Percentiles rank a stretch among this genome's conserved stretches.
phyloP scores from a whole-genome alignment of 2,888 invertebrate genomes.

The Ctena decussata region DNA sequence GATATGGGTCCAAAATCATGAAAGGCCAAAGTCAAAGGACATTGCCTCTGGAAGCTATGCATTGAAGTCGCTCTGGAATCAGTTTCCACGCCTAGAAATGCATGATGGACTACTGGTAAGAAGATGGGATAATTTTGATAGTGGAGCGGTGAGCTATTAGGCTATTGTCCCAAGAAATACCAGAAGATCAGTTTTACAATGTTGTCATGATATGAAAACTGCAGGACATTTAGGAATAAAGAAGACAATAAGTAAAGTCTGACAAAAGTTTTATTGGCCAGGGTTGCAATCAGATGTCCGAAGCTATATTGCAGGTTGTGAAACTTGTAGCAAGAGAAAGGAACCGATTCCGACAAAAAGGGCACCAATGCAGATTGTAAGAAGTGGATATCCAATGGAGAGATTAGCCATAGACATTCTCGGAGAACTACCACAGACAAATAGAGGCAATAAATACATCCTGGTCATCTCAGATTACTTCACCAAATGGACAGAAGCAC shows the following conservation, averaged over 20 bases:
- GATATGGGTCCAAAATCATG: neutral
- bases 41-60: neutral
- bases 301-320: no score
- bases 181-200: neutral
- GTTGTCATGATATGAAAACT: neutral
- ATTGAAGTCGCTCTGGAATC: neutral
- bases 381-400: no score
- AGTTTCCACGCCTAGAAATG: neutral
- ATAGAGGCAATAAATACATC: no score
- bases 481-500: no score
- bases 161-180: neutral
- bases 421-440: no score
- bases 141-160: neutral
- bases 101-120: neutral
- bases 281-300: neutral
- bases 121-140: neutral
- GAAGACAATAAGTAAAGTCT: neutral
- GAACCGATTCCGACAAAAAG: no score
- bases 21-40: neutral
- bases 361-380: neutral
- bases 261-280: neutral
- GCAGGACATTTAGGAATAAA: neutral
- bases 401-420: constrained; percentile 25
- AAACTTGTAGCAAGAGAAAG: no score
- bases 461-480: no score